Conservation (phyloP, 2,888 invertebrate species). For the Cheilosia impressa region DNA sequence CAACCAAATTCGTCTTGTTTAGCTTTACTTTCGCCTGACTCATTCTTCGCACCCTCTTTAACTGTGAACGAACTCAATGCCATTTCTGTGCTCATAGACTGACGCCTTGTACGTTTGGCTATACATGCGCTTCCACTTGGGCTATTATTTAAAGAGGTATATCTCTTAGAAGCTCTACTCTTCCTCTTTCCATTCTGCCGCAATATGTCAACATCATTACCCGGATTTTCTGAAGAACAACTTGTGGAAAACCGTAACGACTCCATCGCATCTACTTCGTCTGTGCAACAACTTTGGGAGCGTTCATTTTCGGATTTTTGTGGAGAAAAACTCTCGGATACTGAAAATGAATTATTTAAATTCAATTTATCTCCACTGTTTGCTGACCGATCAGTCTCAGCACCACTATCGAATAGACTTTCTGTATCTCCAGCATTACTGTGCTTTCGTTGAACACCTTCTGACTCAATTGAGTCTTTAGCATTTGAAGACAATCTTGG, state of each 20-base stretch:
- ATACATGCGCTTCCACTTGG: not conserved
- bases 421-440: constrained; percentile 8
- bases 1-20: too few species aligned
- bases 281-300: not conserved
- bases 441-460: not conserved
- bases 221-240: not conserved
- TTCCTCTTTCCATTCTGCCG: not conserved
- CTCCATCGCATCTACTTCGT: not conserved
- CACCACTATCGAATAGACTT: constrained; percentile 52
- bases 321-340: not conserved
- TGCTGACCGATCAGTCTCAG: constrained; percentile 39
- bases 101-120: constrained; percentile 16
- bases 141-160: constrained; percentile 14
- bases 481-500: not conserved
- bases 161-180: not conserved
- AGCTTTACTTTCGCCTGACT: too few species aligned
- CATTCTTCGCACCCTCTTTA: not conserved
- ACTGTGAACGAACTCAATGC: not conserved
- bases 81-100: constrained; percentile 5
- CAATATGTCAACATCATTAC: not conserved
- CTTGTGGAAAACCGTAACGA: not conserved
- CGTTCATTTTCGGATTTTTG: not conserved
- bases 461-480: not conserved
- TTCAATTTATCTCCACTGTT: constrained; percentile 32
- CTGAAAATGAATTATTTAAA: not conserved